These are phyloP conservation scores for Chloropsis hardwickii DNA, from an alignment of 2,113 vertebrate genomes.

Conservation along the genomic window DNA sequence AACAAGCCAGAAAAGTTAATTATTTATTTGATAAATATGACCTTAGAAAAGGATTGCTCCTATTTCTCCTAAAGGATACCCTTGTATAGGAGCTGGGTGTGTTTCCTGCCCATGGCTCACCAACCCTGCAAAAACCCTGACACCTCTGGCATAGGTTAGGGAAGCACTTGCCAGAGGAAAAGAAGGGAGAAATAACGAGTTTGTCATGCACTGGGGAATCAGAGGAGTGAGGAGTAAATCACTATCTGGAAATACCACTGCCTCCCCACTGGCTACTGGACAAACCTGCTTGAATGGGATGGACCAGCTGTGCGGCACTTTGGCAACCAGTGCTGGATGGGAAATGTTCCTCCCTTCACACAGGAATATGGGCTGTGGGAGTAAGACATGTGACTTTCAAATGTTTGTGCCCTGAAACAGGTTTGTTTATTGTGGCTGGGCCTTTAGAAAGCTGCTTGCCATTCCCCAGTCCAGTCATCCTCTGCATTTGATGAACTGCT, in stretches of 20 bases:
- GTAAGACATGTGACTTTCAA: background rate
- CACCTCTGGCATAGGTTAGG: background rate
- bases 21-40: background rate
- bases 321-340: fast-evolving
- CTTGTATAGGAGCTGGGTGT: background rate
- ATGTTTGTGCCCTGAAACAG: background rate
- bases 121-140: background rate
- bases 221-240: background rate
- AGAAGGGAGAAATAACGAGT: background rate
- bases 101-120: background rate
- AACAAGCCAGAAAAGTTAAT: background rate
- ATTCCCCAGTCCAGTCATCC: background rate
- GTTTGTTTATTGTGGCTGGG: background rate
- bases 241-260: background rate
- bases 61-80: background rate
- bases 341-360: background rate
- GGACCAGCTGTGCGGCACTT: background rate
- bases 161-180: background rate
- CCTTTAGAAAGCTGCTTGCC: background rate
- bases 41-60: background rate
- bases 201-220: background rate
- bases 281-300: background rate
- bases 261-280: background rate
- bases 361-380: background rate
- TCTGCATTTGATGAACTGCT: background rate